phyloP scores from a whole-genome alignment of 2,888 invertebrate species.

The Acanthosoma haemorrhoidale region DNA sequence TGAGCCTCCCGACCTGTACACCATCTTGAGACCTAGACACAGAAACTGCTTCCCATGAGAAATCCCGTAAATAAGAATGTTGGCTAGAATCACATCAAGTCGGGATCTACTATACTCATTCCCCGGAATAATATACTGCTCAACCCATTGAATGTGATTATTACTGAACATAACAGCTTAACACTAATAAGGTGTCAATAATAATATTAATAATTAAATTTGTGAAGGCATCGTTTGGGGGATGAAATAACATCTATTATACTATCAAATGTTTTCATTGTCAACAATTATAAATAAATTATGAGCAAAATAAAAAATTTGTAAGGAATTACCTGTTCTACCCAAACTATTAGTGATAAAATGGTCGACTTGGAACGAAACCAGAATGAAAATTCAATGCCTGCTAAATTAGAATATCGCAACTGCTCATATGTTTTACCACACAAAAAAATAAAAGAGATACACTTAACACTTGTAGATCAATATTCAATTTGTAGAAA shows the following conservation, averaged over 20 bases:
- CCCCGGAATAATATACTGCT: slow-evolving; percentile 3
- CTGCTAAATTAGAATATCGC: no score
- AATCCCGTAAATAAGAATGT: slow-evolving; percentile 8
- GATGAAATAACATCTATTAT: neutral
- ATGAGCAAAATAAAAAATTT: neutral
- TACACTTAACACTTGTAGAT: no score
- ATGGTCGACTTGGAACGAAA: slow-evolving; percentile 2
- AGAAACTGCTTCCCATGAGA: slow-evolving; percentile 43
- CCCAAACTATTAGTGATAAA: neutral
- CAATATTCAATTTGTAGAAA: no score
- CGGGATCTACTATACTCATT: slow-evolving; percentile 11
- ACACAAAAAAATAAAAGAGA: no score
- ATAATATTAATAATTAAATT: neutral
- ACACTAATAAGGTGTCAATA: neutral
- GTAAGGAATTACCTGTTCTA: neutral
- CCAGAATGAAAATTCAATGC: neutral
- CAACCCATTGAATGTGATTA: neutral
- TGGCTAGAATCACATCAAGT: slow-evolving; percentile 1
- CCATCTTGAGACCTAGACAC: slow-evolving; percentile 42
- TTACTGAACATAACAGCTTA: no score
- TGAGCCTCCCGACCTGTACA: slow-evolving; percentile 41
- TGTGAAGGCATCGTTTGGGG: slow-evolving; percentile 12
- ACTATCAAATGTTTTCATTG: neutral
- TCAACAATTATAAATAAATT: neutral
- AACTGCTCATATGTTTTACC: no score